phyloP scores from a whole-genome alignment of 2,113 vertebrate species.

The Pseudonaja textilis region DNA sequence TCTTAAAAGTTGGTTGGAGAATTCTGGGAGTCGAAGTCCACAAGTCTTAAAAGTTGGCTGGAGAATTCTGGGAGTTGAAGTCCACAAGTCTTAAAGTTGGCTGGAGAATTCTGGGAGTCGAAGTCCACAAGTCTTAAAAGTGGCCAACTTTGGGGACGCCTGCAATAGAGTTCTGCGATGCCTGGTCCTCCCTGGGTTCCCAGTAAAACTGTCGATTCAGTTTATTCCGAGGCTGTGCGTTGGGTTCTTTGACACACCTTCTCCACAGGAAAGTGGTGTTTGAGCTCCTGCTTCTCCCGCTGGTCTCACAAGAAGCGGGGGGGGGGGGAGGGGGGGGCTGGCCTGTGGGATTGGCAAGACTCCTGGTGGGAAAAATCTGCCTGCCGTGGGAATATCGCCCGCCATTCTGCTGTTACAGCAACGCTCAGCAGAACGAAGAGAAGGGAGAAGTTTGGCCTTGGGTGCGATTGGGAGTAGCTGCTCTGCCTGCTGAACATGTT shows the following conservation, averaged over 20 bases:
- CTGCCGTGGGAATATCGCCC: background rate
- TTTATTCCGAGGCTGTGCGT: background rate
- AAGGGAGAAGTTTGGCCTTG: background rate
- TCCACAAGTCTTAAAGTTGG: too few species aligned
- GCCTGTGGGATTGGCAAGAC: background rate
- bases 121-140: too few species aligned
- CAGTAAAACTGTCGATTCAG: background rate
- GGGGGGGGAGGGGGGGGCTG: rapidly evolving
- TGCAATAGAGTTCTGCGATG: too few species aligned
- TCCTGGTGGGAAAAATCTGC: too few species aligned
- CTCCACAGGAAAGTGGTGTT: background rate
- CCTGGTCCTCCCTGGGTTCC: background rate
- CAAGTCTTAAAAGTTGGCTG: too few species aligned
- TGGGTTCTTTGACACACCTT: background rate
- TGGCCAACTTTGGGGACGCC: too few species aligned
- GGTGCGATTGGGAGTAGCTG: background rate
- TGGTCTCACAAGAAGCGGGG: background rate
- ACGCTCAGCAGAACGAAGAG: background rate
- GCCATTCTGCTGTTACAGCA: background rate
- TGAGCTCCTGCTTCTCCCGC: background rate
- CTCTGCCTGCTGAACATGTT: background rate
- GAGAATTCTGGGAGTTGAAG: too few species aligned
- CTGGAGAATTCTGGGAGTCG: too few species aligned
- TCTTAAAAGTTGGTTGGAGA: too few species aligned
- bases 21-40: too few species aligned